Base-by-base conservation (phyloP, 2,797 vertebrate genomes). In the Orestias chungarensis region DNA sequence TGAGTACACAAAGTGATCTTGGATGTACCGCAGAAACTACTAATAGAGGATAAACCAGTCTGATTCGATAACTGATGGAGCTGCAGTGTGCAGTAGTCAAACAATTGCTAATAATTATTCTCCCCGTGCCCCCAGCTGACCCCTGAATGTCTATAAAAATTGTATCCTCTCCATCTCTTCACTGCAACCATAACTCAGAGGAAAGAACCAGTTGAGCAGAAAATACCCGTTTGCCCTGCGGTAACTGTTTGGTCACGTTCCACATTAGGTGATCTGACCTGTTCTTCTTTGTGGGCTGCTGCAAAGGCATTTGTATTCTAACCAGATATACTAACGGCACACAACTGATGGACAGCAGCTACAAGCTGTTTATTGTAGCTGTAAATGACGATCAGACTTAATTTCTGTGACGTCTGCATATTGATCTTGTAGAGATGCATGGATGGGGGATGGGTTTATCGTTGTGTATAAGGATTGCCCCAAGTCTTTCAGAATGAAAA, bases 71-170 rank as follows among this genome's bases (percentile, higher is more conserved):
- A 42, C 46, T 38, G 43, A 10, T 1, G 29, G 11, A 38, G 73
- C 43, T 84, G 84, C n/a, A 82, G 76, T 79, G 55, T 66, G 52
- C 15, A 9, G 0, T 67, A 68, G 70, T 18, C 38, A 29, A 29
- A 29, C 29, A 40, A 57, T 47, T 61, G 33, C 66, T 59, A 62
- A 46, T 40, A 57, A 72, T 80, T 73, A 81, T 74, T 76, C 62
- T 79, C 74, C 73, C 84, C 82, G 78, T 68, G 64, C 73, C 81
- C 64, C 75, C 66, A 88, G 86, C 79, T 76, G 81, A 85, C 83
- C 82, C 80, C 84, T 82, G 79, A 84, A 86, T 76, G 82, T 85
- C 83, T 65, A 84, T 80, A 88, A 89, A 88, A 89, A 90, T 90
- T 83, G 84, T 64, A 40, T 43, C 68, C 70, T 71, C 65, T 73